Base-by-base conservation (phyloP, 2,113 vertebrate genomes). In the Heteronetta atricapilla region DNA sequence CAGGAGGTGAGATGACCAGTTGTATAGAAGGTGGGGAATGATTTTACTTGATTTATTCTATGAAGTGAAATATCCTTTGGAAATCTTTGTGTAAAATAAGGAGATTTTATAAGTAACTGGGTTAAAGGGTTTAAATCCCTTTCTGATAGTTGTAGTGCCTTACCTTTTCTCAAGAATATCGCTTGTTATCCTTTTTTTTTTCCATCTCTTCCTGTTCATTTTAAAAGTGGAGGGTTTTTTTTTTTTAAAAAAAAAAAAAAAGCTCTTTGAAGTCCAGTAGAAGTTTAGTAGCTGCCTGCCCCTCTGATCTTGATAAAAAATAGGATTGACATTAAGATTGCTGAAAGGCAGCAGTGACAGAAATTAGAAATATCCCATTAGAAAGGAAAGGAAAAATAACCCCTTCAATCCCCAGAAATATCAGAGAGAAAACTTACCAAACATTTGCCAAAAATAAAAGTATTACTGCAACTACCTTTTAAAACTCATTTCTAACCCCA, bases 191-290 rank as follows among this genome's bases (percentile, higher is more conserved):
- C 36, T 52, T 80, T 82, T 95, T 72, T 20, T 36, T 48, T 48
- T 48, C 46, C 46, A 22, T 20, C 31, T 67, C 77, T 95, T 92
- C 73, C 77, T 91, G 80, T 88, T 94, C 88, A 68, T 90, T 96
- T 94, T 73, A 89, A 67, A 94, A 92, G 76, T 55, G 46, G 48
- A 87, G 26, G 8, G 44, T 85, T n/a, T n/a, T n/a, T n/a, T n/a
- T n/a, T n/a, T n/a, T n/a, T n/a, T n/a, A 38, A 38, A 46, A 44
- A 38, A 38, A 64, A 88, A 94, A 90, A 64, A 88, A 94, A 90
- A 85, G 11, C 33, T 38, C 59, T 90, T 81, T 92, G 17, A 96
- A 95, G 68, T 67, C 69, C 77, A 75, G 72, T 13, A 73, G 68
- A 82, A 85, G 63, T 87, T 94, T 50, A 88, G 85, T 59, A 80